Evolutionary conservation across 35 echinoderm and acorn worm genomes (phyloP).

Genomic region (Strongylocentrotus purpuratus): DNA sequence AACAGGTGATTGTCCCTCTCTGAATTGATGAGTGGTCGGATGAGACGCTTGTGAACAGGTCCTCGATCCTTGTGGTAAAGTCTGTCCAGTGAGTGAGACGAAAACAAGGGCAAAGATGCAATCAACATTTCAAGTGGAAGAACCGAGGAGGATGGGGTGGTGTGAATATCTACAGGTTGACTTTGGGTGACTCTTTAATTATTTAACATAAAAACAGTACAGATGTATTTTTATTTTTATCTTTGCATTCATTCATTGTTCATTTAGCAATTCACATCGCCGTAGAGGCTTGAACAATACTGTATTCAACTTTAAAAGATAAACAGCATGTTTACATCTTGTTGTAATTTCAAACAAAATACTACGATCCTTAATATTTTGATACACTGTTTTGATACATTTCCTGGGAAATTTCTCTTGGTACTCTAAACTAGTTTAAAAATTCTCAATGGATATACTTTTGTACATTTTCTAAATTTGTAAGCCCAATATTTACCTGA

Average conservation of each 20-base stretch:
- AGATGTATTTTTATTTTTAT: neutral
- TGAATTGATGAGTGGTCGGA: conserved; percentile 57
- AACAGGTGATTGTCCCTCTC: conserved; percentile 83
- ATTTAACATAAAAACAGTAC: neutral
- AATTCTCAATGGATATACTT: neutral
- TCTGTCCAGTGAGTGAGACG: neutral
- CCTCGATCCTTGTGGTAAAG: conserved; percentile 85
- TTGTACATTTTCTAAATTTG: neutral
- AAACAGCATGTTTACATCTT: neutral
- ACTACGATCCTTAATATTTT: neutral
- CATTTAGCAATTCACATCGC: neutral
- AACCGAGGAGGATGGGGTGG: neutral
- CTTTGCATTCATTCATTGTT: neutral
- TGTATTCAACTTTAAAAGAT: neutral
- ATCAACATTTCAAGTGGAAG: neutral
- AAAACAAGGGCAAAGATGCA: neutral
- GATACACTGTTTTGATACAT: neutral
- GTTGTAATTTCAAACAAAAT: neutral
- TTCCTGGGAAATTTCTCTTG: neutral
- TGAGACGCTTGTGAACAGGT: conserved; percentile 56
- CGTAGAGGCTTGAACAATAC: too few species aligned
- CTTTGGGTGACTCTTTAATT: neutral
- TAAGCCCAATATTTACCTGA: conserved; percentile 69
- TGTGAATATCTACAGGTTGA: neutral
- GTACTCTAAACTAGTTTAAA: neutral